Base-by-base conservation (phyloP, 2,888 invertebrate species). In the Yponomeuta malinellus region DNA sequence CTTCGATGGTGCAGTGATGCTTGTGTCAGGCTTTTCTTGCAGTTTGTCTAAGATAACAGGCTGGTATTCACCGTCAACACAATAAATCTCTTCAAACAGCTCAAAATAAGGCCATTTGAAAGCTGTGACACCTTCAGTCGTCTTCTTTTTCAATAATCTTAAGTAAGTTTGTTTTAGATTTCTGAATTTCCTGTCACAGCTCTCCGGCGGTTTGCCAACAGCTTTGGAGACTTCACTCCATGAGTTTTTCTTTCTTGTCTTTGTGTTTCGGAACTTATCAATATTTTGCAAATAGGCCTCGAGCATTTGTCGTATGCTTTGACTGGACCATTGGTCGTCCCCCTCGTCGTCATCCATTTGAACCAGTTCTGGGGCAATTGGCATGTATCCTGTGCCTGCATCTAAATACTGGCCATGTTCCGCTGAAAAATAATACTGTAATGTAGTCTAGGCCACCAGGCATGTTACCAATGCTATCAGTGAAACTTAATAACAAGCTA, bases 51-150 rank as follows among this genome's bases (percentile, higher is more conserved):
- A 84, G 71, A 91, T 90, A 63, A 90, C 89, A 0, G 86, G 84
- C 65, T 88, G 85, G 73, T 90, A 90, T 72, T 87, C 87, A 0
- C 91, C 92, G 73, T 90, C 84, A 0, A 81, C 77, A 74, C 81
- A 86, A 70, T 85, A 91, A 72, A 92, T 90, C 73, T 88, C 85
- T 71, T 92, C 89, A 77, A 91, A 92, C 65, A 85, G 75, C 12
- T 88, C 83, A 81, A 90, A 92, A 73, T 89, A 92, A 63, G 89
- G 89, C 92, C 92, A 92, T 78, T 86, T 89, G 0, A 89, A 68
- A n/a, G 81, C 79, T 2, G 82, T 78, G 2, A 79, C 73, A 63
- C 86, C 86, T 74, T 81, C 83, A 68, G 79, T 79, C 68, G 81
- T 87, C 71, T 85, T 88, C 76, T 89, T 92, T 73, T 87, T 88